A percentile compares a stretch with the other conserved stretches of the same genome.
Conservation (phyloP, 2,888 invertebrate species). For the Silvanus unidentatus region DNA sequence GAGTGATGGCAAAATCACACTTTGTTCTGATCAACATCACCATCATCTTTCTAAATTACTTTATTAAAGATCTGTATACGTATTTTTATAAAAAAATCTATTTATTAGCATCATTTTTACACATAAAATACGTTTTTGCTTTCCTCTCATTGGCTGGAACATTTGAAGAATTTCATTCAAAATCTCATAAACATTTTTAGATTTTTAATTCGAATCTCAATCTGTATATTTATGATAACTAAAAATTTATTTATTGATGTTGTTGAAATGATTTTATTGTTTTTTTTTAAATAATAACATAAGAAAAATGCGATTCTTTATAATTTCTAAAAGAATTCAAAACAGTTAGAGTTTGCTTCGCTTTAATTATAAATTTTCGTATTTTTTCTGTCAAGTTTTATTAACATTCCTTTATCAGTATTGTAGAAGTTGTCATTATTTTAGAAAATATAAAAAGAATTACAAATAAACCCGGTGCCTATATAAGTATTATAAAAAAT, state of each 20-base stretch:
- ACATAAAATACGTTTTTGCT: not conserved
- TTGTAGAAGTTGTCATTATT: slow-evolving; percentile 38
- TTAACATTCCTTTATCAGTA: slow-evolving; percentile 42
- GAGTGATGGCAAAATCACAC: too few species aligned
- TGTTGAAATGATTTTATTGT: slow-evolving; percentile 33
- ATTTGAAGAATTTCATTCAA: not conserved
- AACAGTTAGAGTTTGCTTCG: slow-evolving; percentile 9
- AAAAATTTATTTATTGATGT: slow-evolving; percentile 31
- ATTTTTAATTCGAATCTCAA: slow-evolving; percentile 10
- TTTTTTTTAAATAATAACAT: slow-evolving; percentile 9
- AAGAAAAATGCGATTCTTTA: slow-evolving; percentile 15
- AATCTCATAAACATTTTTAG: too few species aligned
- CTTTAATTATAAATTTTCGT: slow-evolving; percentile 11
- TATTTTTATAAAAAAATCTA: not conserved
- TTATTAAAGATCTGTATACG: not conserved
- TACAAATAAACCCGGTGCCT: slow-evolving; percentile 12
- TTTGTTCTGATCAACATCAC: too few species aligned
- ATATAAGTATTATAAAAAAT: slow-evolving; percentile 6
- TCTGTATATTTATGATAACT: slow-evolving; percentile 30
- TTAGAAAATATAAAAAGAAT: not conserved
- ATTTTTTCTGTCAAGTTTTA: slow-evolving; percentile 17
- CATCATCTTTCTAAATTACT: not conserved
- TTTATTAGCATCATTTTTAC: slow-evolving; percentile 2
- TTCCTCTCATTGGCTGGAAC: not conserved
- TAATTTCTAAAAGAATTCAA: slow-evolving; percentile 2